Conservation (phyloP, 2,113 vertebrate genomes). For the Macroglossus sobrinus region DNA sequence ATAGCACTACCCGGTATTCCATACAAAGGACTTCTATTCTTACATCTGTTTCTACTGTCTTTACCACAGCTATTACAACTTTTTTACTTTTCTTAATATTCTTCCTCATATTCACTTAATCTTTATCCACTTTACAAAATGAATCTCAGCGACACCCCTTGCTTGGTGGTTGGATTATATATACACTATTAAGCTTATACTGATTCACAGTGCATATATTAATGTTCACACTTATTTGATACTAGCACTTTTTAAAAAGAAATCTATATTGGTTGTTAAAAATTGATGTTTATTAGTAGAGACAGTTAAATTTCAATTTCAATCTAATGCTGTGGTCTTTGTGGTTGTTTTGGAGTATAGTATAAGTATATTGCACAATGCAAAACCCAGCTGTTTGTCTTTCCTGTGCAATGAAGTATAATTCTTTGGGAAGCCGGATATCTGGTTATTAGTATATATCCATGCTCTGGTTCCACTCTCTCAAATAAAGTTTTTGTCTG, state of each 20-base stretch:
- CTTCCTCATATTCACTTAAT: background rate
- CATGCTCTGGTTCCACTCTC: constrained; percentile 58
- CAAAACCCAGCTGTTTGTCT: constrained; percentile 65
- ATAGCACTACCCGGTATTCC: background rate
- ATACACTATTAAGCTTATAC: background rate
- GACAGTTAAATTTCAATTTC: constrained; percentile 67
- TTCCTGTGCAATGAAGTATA: constrained; percentile 62
- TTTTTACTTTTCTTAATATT: background rate
- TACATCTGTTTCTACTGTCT: background rate
- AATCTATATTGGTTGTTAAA: constrained; percentile 15
- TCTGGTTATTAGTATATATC: constrained; percentile 67
- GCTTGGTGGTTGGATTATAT: background rate
- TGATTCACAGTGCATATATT: background rate
- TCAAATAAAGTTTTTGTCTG: constrained; percentile 66
- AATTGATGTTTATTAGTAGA: constrained; percentile 54
- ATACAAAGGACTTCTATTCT: background rate
- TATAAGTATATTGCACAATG: constrained; percentile 46
- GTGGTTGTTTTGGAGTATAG: constrained; percentile 59
- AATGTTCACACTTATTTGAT: constrained; percentile 13
- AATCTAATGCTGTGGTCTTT: constrained; percentile 57
- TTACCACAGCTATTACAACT: background rate
- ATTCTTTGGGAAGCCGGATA: constrained; percentile 64
- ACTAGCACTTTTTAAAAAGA: constrained; percentile 1
- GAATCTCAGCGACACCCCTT: background rate
- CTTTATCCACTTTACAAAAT: background rate